Conservation (phyloP, 2,888 invertebrate genomes). For the Harpalus rubripes region DNA sequence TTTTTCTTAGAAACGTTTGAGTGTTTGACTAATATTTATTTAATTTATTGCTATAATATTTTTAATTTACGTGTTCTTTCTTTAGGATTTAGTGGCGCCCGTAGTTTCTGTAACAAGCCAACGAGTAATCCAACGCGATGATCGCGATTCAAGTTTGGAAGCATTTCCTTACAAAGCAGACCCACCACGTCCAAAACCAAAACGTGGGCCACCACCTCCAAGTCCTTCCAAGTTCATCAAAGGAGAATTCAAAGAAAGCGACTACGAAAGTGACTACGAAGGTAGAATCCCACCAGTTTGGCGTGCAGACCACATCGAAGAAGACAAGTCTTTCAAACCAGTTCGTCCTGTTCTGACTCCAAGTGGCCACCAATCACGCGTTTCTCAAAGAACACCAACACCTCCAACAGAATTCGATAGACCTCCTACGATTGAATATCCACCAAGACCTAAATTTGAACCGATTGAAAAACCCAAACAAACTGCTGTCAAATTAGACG, state of each 20-base stretch:
- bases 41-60: neutral
- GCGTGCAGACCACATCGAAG: conserved; percentile 76
- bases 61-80: conserved; percentile 68
- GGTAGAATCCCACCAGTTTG: conserved; percentile 82
- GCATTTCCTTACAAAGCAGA: conserved; percentile 78
- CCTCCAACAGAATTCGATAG: conserved; percentile 82
- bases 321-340: conserved; percentile 80
- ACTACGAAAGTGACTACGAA: conserved; percentile 87
- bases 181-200: conserved; percentile 74
- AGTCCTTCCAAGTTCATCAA: conserved; percentile 84
- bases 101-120: conserved; percentile 77
- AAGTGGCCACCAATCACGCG: conserved; percentile 76
- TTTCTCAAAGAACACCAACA: conserved; percentile 78
- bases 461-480: conserved; percentile 78
- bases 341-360: conserved; percentile 81
- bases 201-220: conserved; percentile 78
- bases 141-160: conserved; percentile 76
- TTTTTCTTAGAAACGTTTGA: neutral
- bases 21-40: conserved; percentile 15
- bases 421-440: conserved; percentile 77
- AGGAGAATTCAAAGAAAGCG: conserved; percentile 84
- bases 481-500: conserved; percentile 73
- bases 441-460: conserved; percentile 80
- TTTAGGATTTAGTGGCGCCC: conserved; percentile 80
- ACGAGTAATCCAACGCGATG: conserved; percentile 73